Evolutionary conservation across 2,797 vertebrate genomes (phyloP).

Genomic region (Schizopygopsis pylzovi): DNA sequence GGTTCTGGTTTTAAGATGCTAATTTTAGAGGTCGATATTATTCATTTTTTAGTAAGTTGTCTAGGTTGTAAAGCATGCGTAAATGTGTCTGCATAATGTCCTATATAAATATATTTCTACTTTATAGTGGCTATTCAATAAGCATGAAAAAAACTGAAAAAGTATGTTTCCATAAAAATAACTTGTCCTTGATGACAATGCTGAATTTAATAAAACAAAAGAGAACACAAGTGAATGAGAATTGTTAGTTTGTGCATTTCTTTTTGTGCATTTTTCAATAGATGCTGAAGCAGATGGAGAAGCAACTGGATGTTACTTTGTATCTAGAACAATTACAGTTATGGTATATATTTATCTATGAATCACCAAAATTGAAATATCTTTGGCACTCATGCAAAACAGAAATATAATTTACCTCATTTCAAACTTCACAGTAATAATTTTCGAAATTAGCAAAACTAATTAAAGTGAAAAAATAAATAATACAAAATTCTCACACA

Average conservation of each 20-base stretch:
- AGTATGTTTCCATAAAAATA: slow-evolving; percentile 38
- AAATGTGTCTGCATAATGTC: slow-evolving; percentile 19
- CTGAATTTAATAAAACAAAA: slow-evolving; percentile 62
- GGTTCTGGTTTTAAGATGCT: slow-evolving; percentile 22
- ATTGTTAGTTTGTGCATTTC: slow-evolving; percentile 43
- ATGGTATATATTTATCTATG: neutral
- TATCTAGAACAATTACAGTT: neutral
- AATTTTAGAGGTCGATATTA: slow-evolving; percentile 23
- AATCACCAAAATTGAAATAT: neutral
- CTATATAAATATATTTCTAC: slow-evolving; percentile 38
- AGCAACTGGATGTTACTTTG: neutral
- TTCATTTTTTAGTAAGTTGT: slow-evolving; percentile 21
- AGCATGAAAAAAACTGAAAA: slow-evolving; percentile 24
- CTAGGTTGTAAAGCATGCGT: slow-evolving; percentile 34
- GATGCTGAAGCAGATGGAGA: slow-evolving; percentile 18
- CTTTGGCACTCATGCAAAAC: slow-evolving; percentile 15
- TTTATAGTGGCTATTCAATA: slow-evolving; percentile 23
- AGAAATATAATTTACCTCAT: neutral
- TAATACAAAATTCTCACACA: slow-evolving; percentile 5
- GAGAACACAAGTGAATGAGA: slow-evolving; percentile 1
- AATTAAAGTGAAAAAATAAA: slow-evolving; percentile 47
- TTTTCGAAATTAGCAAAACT: slow-evolving; percentile 11
- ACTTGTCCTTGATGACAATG: slow-evolving; percentile 44
- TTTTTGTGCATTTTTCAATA: neutral
- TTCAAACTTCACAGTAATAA: slow-evolving; percentile 43